phyloP scores from a whole-genome alignment of 2,113 vertebrate species.

The Nerophis lumbriciformis region DNA sequence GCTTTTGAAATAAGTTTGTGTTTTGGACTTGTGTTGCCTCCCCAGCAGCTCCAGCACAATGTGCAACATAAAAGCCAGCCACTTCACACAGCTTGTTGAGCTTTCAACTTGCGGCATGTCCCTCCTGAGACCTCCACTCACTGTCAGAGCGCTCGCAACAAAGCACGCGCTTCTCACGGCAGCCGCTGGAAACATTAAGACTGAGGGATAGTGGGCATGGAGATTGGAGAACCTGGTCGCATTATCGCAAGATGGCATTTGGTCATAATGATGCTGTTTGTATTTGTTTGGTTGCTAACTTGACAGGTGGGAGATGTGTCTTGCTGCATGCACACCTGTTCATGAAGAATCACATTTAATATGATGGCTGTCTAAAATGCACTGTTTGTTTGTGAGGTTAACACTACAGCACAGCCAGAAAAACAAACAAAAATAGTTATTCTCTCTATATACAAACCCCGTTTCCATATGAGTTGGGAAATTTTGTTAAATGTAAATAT shows the following conservation, averaged over 20 bases:
- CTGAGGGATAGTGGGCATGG: conserved; percentile 1
- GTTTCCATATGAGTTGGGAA: too few species aligned
- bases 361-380: too few species aligned
- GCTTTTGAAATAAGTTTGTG: conserved; percentile 45
- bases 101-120: conserved; percentile 61
- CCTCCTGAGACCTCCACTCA: conserved; percentile 63
- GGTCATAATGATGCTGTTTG: conserved; percentile 41
- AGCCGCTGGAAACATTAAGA: conserved; percentile 42
- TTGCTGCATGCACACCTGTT: conserved; percentile 12
- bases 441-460: too few species aligned
- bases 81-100: conserved; percentile 67
- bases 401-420: too few species aligned
- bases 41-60: conserved; percentile 42
- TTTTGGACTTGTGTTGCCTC: conserved; percentile 34
- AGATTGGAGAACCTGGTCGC: conserved; percentile 7
- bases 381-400: too few species aligned
- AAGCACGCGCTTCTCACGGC: conserved; percentile 50
- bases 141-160: conserved; percentile 62
- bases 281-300: conserved; percentile 34
- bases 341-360: conserved; percentile 13
- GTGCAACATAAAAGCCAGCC: conserved; percentile 65
- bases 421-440: too few species aligned
- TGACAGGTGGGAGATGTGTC: conserved; percentile 29
- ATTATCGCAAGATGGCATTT: conserved; percentile 27
- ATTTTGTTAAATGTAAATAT: too few species aligned